Percentiles rank a stretch among this genome's conserved stretches.
Evolutionary conservation across 2,113 vertebrate genomes (phyloP).

Genomic region (Falco punctatus): DNA sequence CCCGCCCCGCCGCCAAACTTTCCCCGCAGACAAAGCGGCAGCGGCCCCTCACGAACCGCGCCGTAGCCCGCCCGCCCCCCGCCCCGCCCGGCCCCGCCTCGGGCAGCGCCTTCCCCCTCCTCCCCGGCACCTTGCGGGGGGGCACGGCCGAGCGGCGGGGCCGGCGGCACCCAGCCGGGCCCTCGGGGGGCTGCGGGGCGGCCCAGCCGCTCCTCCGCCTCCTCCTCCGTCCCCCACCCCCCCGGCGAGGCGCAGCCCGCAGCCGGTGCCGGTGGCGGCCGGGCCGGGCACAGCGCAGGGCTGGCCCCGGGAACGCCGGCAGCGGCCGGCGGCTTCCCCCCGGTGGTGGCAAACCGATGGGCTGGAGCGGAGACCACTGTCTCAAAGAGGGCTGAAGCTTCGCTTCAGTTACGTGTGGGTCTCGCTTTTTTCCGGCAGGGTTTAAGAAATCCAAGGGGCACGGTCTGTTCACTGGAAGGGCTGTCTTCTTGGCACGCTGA

Average conservation of each 20-base stretch:
- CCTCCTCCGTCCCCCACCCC: neutral
- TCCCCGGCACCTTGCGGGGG: neutral
- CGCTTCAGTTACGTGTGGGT: accelerated
- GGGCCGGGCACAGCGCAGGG: accelerated
- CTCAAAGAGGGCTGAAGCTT: accelerated
- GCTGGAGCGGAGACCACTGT: accelerated
- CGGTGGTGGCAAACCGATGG: accelerated
- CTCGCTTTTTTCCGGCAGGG: too few relatives aligned
- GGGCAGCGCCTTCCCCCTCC: neutral
- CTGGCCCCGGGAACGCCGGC: neutral
- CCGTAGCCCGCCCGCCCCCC: neutral
- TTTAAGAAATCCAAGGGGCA: neutral
- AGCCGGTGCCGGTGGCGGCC: too few relatives aligned
- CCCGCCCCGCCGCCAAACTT: neutral
- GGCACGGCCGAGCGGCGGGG: neutral
- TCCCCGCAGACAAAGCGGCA: conserved; percentile 33
- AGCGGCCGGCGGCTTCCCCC: accelerated
- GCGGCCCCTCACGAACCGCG: neutral
- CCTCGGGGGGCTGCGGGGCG: too few relatives aligned
- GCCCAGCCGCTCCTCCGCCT: neutral
- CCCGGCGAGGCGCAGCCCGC: too few relatives aligned
- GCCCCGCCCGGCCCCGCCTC: neutral
- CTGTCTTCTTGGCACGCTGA: accelerated
- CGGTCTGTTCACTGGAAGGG: accelerated
- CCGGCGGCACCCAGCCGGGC: neutral